Evolutionary conservation across 2,797 vertebrate genomes (phyloP).

Genomic region (Poliocrania exsul): DNA sequence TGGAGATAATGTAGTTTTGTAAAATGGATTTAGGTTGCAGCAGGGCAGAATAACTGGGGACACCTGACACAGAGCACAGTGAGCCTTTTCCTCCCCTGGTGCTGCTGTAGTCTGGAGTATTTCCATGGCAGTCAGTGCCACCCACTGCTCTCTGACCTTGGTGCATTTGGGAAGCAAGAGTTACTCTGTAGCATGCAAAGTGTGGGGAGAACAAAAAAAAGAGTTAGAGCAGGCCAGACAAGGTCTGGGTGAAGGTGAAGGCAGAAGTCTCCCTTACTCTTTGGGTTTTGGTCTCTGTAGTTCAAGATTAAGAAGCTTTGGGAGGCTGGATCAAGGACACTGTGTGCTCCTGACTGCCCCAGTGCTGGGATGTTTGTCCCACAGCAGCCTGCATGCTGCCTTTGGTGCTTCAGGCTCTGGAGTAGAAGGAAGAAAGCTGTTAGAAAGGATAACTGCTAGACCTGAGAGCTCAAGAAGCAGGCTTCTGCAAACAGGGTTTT

Average conservation of each 20-base stretch:
- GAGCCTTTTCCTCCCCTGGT: background rate
- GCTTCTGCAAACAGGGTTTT: background rate
- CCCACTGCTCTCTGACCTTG: background rate
- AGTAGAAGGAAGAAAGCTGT: background rate
- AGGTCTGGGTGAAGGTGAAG: background rate
- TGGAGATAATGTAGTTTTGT: background rate
- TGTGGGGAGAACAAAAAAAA: background rate
- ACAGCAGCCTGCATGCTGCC: background rate
- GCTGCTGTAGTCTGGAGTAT: background rate
- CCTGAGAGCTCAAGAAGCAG: background rate
- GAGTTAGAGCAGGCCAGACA: background rate
- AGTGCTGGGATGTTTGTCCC: fast-evolving
- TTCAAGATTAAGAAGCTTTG: background rate
- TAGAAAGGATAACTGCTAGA: background rate
- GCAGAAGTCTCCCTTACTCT: background rate
- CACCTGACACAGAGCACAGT: background rate
- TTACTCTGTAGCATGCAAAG: background rate
- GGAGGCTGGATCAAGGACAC: background rate
- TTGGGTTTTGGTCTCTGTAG: background rate
- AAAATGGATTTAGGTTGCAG: background rate
- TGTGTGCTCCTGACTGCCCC: background rate
- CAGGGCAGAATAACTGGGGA: background rate
- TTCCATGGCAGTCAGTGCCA: background rate
- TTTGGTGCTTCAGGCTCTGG: background rate
- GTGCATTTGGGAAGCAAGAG: background rate